Conservation (phyloP, 2,888 invertebrate genomes). For the Phortica okadai region DNA sequence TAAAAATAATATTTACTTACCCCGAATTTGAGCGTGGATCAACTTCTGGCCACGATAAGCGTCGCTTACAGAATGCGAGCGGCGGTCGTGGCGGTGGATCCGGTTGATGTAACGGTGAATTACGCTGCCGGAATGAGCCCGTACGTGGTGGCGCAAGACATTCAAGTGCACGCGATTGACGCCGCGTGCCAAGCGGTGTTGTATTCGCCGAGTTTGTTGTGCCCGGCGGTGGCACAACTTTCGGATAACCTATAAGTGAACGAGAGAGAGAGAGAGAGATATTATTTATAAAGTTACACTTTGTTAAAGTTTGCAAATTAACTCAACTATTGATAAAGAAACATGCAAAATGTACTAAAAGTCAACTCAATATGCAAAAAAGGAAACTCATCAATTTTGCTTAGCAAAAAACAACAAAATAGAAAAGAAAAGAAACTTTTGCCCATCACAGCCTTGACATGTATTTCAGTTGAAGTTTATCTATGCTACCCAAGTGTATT, state of each 20-base stretch:
- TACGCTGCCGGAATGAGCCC: slow-evolving; percentile 79
- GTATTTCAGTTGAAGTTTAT: slow-evolving; percentile 48
- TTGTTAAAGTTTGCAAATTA: neutral
- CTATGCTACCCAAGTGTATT: neutral
- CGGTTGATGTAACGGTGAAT: slow-evolving; percentile 72
- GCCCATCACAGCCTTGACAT: slow-evolving; percentile 65
- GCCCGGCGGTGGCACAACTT: slow-evolving; percentile 84
- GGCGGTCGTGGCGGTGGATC: slow-evolving; percentile 81
- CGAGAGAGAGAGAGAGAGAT: neutral
- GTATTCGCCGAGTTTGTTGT: slow-evolving; percentile 76
- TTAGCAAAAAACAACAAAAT: too few relatives aligned
- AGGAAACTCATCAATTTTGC: neutral
- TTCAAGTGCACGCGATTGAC: slow-evolving; percentile 82
- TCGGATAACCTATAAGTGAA: slow-evolving; percentile 81
- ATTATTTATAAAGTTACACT: neutral
- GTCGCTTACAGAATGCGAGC: slow-evolving; percentile 86
- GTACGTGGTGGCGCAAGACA: slow-evolving; percentile 80
- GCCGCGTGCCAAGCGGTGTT: slow-evolving; percentile 70
- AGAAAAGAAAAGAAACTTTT: slow-evolving; percentile 24
- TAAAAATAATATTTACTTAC: slow-evolving; percentile 78
- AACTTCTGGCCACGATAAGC: slow-evolving; percentile 90
- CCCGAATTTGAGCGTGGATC: slow-evolving; percentile 90
- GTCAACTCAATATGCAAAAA: neutral
- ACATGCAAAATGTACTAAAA: neutral
- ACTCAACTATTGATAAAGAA: neutral